Evolutionary conservation across 2,888 invertebrate genomes (phyloP).

Genomic region (Microctonus aethiopoides): DNA sequence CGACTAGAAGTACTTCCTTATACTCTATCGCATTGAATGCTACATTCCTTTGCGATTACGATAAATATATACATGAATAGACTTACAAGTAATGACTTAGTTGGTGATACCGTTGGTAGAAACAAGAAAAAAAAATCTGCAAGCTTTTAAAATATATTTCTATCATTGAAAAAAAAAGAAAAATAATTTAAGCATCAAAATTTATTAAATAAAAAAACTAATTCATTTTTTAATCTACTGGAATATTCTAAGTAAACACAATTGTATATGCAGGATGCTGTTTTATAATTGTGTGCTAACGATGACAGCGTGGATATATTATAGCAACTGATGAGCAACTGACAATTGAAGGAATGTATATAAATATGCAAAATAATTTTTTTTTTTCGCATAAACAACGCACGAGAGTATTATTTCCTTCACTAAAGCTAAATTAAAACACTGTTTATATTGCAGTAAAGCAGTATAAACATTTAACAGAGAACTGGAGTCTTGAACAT

Average conservation of each 20-base stretch:
- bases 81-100: neutral
- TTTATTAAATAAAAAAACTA: too few species aligned
- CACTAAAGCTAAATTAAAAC: neutral
- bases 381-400: too few species aligned
- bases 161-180: too few species aligned
- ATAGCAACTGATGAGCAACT: too few species aligned
- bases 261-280: neutral
- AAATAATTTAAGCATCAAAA: too few species aligned
- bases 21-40: neutral
- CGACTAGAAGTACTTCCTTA: neutral
- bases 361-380: too few species aligned
- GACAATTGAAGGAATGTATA: too few species aligned
- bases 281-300: neutral
- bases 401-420: neutral
- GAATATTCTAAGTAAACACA: neutral
- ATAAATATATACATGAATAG: conserved; percentile 2
- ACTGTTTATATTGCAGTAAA: neutral
- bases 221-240: too few species aligned
- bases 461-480: neutral
- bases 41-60: conserved; percentile 7
- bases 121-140: neutral
- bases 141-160: neutral
- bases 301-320: too few species aligned
- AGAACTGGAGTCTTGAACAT: neutral
- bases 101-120: neutral